These are phyloP conservation scores for Chloroceryle aenea DNA, from an alignment of 2,113 vertebrate species.

Conservation along the genomic window DNA sequence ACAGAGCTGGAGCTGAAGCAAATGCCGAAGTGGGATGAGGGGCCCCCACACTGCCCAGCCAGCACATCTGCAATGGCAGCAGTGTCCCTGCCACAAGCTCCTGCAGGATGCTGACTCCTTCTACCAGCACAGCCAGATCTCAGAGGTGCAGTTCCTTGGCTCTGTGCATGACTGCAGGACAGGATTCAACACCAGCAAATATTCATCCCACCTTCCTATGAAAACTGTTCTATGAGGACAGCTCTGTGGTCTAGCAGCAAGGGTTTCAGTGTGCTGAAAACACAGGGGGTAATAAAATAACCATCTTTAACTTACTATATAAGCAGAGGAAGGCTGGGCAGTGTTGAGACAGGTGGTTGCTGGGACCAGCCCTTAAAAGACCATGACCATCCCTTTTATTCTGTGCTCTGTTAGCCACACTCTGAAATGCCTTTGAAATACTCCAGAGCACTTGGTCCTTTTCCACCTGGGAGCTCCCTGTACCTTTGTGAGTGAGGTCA, in stretches of 20 bases:
- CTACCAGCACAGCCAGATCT: neutral
- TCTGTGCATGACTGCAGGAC: neutral
- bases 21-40: neutral
- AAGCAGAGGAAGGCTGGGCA: neutral
- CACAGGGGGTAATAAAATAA: rapidly evolving
- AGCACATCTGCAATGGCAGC: neutral
- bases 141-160: neutral
- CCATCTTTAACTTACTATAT: neutral
- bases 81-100: neutral
- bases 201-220: neutral
- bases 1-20: neutral
- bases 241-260: neutral
- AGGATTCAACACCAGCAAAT: neutral
- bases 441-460: neutral
- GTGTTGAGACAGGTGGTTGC: neutral
- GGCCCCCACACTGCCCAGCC: no score
- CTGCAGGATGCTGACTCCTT: neutral
- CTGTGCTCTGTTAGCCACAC: neutral
- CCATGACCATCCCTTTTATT: rapidly evolving
- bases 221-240: neutral
- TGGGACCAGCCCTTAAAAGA: no score
- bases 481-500: rapidly evolving
- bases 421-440: neutral
- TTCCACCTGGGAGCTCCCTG: neutral
- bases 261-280: rapidly evolving